These are phyloP conservation scores for Heteromormyrus szaboi DNA, from an alignment of 2,797 vertebrate species.

Conservation along the genomic window DNA sequence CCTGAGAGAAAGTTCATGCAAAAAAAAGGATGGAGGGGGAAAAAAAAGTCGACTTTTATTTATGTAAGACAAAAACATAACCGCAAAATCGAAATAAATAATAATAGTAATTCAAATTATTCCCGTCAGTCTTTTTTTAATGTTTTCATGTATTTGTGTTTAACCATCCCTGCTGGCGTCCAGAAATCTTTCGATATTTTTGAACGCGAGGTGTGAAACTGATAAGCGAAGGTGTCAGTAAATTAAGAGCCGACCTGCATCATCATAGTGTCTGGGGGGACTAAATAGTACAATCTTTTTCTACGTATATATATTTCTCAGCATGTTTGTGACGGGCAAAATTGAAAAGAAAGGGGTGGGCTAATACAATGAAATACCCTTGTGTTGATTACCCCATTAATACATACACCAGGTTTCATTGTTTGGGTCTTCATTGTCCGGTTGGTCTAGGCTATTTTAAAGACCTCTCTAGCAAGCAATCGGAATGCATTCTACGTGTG, in stretches of 20 bases:
- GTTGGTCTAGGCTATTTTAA: conserved; percentile 49
- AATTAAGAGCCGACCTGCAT: conserved; percentile 46
- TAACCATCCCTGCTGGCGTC: conserved; percentile 52
- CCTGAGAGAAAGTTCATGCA: conserved; percentile 89
- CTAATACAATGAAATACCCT: conserved; percentile 62
- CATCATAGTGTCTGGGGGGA: conserved; percentile 32
- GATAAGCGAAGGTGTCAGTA: conserved; percentile 51
- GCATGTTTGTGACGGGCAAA: background rate
- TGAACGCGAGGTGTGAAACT: conserved; percentile 20
- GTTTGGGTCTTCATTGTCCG: conserved; percentile 52
- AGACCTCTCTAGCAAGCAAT: conserved; percentile 58
- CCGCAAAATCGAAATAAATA: conserved; percentile 41
- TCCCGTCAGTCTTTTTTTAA: conserved; percentile 47
- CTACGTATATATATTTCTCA: background rate
- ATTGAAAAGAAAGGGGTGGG: background rate
- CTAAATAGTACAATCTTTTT: conserved; percentile 27
- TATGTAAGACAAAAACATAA: conserved; percentile 61
- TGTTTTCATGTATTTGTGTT: conserved; percentile 39
- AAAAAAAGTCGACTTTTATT: conserved; percentile 56
- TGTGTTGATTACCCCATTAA: conserved; percentile 45
- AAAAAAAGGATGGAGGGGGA: conserved; percentile 43
- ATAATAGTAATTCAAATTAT: conserved; percentile 38
- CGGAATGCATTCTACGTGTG: conserved; percentile 58
- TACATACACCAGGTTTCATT: conserved; percentile 54
- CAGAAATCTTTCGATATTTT: conserved; percentile 42